phyloP scores from a whole-genome alignment of 2,888 invertebrate genomes.

The Neoascia interrupta region DNA sequence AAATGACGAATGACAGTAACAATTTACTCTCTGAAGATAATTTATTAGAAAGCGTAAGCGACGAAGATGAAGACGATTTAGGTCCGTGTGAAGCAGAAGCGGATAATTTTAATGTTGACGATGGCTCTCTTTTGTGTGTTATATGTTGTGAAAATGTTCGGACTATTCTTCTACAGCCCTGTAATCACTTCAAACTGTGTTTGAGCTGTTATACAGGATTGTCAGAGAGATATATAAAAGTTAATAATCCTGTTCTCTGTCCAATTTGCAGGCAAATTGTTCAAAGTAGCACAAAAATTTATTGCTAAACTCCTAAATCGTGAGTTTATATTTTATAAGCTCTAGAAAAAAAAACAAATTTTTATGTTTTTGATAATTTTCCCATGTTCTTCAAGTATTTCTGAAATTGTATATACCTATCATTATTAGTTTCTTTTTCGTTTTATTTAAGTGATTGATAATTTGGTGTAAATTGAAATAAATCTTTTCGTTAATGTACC shows the following conservation, averaged over 20 bases:
- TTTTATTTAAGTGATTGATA: too few relatives aligned
- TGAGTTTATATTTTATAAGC: too few relatives aligned
- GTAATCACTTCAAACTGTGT: slow-evolving; percentile 16
- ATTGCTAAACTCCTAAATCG: slow-evolving; percentile 7
- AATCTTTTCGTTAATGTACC: too few relatives aligned
- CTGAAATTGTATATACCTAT: too few relatives aligned
- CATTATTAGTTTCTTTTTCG: too few relatives aligned
- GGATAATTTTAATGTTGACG: slow-evolving; percentile 15
- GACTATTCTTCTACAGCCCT: slow-evolving; percentile 5
- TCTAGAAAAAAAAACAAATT: too few relatives aligned
- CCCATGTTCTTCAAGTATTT: too few relatives aligned
- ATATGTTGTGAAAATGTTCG: slow-evolving; percentile 23
- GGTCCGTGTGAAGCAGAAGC: not conserved
- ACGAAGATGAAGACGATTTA: slow-evolving; percentile 3
- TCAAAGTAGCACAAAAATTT: slow-evolving; percentile 2
- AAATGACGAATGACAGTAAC: slow-evolving; percentile 23
- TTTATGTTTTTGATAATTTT: too few relatives aligned
- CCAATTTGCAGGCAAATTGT: slow-evolving; percentile 6
- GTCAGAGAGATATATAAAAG: slow-evolving; percentile 12
- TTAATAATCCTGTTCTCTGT: too few relatives aligned
- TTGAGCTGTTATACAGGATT: slow-evolving; percentile 12
- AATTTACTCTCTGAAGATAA: slow-evolving; percentile 13
- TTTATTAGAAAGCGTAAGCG: too few relatives aligned
- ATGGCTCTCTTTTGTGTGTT: slow-evolving; percentile 4
- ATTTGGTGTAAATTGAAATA: too few relatives aligned